phyloP scores from a whole-genome alignment of 2,888 invertebrate species.

The Dorcus parallelipipedus region DNA sequence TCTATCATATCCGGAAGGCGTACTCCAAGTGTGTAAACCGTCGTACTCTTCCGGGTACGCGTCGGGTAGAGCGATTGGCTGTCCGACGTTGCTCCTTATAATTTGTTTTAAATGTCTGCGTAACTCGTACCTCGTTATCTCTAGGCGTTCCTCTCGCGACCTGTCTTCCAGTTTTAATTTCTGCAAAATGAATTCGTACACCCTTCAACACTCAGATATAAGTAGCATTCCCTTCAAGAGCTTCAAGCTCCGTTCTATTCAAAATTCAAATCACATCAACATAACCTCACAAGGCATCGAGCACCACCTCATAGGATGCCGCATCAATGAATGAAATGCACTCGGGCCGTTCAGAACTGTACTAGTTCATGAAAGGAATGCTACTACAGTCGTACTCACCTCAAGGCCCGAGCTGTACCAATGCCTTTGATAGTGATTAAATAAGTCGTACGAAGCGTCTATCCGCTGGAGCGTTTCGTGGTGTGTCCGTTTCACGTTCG shows the following conservation, averaged over 20 bases:
- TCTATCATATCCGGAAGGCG: constrained; percentile 22
- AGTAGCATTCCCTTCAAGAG: no score
- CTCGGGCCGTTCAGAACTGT: no score
- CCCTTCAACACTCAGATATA: no score
- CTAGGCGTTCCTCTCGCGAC: constrained; percentile 46
- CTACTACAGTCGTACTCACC: constrained; percentile 27
- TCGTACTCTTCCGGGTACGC: constrained; percentile 7
- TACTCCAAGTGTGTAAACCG: constrained; percentile 1
- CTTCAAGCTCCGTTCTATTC: no score
- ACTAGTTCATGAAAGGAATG: no score
- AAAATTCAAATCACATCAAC: no score
- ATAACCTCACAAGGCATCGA: no score
- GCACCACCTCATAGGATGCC: no score
- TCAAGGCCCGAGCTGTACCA: constrained; percentile 48
- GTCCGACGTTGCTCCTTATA: constrained; percentile 49
- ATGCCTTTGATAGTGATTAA: constrained; percentile 46
- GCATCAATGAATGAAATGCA: no score
- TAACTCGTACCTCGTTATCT: constrained; percentile 47
- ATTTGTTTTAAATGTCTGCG: constrained; percentile 45
- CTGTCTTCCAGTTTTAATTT: constrained; percentile 46
- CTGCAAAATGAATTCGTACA: constrained; percentile 27
- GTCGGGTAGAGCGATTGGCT: constrained; percentile 35
- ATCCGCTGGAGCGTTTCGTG: constrained; percentile 47
- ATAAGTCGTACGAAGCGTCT: constrained; percentile 32
- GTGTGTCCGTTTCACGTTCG: constrained; percentile 38